These are phyloP conservation scores for Odontocerum albicorne DNA, from an alignment of 2,888 invertebrate species.

Conservation along the genomic window DNA sequence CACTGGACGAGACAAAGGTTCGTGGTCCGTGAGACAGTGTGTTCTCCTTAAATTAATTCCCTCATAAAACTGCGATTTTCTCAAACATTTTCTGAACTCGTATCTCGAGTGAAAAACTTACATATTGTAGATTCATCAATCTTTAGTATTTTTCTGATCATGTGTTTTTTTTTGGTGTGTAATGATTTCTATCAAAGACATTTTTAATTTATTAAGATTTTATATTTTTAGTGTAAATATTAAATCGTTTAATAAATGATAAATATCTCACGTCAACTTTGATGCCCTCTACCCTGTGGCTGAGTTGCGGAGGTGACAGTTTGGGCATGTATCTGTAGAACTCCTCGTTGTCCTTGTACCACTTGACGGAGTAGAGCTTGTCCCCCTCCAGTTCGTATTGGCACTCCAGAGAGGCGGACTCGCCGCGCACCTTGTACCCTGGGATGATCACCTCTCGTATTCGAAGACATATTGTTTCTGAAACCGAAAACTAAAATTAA, in stretches of 20 bases:
- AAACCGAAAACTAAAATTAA: too few relatives aligned
- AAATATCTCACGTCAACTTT: conserved; percentile 73
- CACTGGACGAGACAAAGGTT: too few relatives aligned
- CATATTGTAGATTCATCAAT: neutral
- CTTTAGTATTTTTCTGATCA: neutral
- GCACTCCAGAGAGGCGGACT: conserved; percentile 66
- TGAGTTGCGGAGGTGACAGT: conserved; percentile 68
- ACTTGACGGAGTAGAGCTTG: conserved; percentile 77
- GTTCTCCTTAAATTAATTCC: too few relatives aligned
- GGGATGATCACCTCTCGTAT: conserved; percentile 66
- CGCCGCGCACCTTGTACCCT: conserved; percentile 64
- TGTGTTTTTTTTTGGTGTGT: neutral
- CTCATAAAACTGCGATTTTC: too few relatives aligned
- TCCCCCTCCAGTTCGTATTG: conserved; percentile 68
- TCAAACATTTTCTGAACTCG: too few relatives aligned
- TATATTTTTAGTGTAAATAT: too few relatives aligned
- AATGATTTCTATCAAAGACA: neutral
- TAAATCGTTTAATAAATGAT: too few relatives aligned
- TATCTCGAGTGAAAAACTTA: too few relatives aligned
- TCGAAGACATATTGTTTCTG: conserved; percentile 57
- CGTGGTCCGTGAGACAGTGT: too few relatives aligned
- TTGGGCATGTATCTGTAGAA: conserved; percentile 80
- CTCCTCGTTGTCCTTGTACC: conserved; percentile 85
- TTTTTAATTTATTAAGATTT: neutral
- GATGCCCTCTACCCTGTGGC: conserved; percentile 69